These are phyloP conservation scores for Drosophila birchii DNA, from an alignment of 2,888 invertebrate species.

Conservation along the genomic window DNA sequence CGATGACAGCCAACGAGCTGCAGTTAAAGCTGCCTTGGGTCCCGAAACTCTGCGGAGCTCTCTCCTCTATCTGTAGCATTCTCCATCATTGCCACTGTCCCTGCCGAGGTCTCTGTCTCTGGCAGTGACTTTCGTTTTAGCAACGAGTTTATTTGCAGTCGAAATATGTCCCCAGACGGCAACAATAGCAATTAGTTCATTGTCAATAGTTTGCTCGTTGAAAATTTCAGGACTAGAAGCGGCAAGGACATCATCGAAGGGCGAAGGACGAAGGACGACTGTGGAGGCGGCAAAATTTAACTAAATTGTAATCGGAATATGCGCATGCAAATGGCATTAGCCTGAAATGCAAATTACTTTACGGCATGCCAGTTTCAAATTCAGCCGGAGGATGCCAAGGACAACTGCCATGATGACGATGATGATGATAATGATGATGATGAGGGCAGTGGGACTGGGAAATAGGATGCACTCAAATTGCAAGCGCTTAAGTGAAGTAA, in stretches of 20 bases:
- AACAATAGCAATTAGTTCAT: constrained; percentile 80
- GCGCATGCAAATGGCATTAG: constrained; percentile 81
- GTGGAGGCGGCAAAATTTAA: constrained; percentile 67
- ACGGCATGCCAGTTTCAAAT: constrained; percentile 57
- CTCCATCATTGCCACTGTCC: constrained; percentile 11
- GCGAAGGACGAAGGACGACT: neutral
- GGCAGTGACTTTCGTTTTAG: constrained; percentile 46
- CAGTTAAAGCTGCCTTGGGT: constrained; percentile 63
- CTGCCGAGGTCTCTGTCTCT: constrained; percentile 22
- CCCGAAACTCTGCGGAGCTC: constrained; percentile 8
- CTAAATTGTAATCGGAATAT: constrained; percentile 80
- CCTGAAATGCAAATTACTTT: constrained; percentile 80
- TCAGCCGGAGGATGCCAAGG: constrained; percentile 40
- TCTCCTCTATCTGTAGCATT: constrained; percentile 3
- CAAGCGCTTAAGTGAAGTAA: constrained; percentile 79
- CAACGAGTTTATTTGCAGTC: constrained; percentile 80
- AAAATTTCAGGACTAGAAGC: constrained; percentile 65
- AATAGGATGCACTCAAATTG: constrained; percentile 75
- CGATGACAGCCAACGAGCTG: constrained; percentile 49
- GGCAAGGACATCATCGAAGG: constrained; percentile 53
- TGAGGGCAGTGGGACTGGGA: constrained; percentile 5
- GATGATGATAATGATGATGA: constrained; percentile 13
- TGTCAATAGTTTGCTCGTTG: constrained; percentile 80
- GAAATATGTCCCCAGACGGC: constrained; percentile 78
- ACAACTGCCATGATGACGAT: constrained; percentile 27